Percentiles rank a stretch among this genome's conserved stretches.
phyloP scores from a whole-genome alignment of 1,140 invertebrate genomes.

The Diorhabda carinulata region DNA sequence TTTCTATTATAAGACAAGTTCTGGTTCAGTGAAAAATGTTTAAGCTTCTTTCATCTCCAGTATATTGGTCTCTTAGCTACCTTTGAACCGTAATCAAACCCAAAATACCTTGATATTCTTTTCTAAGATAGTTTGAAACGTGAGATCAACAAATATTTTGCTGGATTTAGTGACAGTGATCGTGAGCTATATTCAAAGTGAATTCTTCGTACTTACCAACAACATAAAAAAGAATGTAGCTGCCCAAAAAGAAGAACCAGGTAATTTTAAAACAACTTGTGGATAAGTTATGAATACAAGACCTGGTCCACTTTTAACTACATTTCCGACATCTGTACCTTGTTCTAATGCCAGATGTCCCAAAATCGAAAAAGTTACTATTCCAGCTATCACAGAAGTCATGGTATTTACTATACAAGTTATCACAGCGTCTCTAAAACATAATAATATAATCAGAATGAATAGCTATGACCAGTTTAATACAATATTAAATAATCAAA shows the following conservation, averaged over 20 bases:
- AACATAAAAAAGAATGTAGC: constrained; percentile 64
- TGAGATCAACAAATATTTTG: not conserved
- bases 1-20: too few species aligned
- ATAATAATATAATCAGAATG: not conserved
- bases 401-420: constrained; percentile 64
- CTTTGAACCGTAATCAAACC: too few species aligned
- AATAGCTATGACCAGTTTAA: too few species aligned
- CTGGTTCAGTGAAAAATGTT: too few species aligned
- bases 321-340: constrained; percentile 51
- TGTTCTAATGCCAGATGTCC: constrained; percentile 59
- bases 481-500: too few species aligned
- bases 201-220: constrained; percentile 49
- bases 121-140: too few species aligned
- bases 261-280: constrained; percentile 62
- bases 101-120: too few species aligned
- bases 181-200: not conserved
- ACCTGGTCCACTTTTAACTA: constrained; percentile 62
- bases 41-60: too few species aligned
- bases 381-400: constrained; percentile 60
- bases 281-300: constrained; percentile 67
- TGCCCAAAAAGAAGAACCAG: constrained; percentile 61
- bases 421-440: constrained; percentile 58
- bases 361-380: constrained; percentile 62
- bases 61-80: too few species aligned
- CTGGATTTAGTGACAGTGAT: not conserved